phyloP scores from a whole-genome alignment of 2,113 vertebrate species.

The Gymnocephalus cernua region DNA sequence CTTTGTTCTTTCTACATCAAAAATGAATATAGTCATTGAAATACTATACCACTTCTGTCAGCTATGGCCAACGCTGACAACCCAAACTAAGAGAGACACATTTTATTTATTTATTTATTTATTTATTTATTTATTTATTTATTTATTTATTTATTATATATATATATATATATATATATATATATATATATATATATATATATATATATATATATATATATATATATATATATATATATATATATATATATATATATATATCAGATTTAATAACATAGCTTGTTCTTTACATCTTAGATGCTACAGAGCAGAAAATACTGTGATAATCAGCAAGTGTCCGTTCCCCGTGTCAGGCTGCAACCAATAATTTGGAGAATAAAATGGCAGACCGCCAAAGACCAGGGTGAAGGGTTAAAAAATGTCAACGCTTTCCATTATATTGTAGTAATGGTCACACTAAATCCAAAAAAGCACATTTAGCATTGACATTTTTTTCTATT shows the following conservation, averaged over 20 bases:
- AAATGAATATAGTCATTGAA: constrained; percentile 49
- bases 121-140: too few species aligned
- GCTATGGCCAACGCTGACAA: constrained; percentile 1
- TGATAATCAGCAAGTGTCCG: neutral
- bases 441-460: neutral
- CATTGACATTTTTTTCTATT: neutral
- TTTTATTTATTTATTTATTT: too few species aligned
- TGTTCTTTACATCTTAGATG: neutral
- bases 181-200: too few species aligned
- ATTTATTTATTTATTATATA: too few species aligned
- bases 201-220: too few species aligned
- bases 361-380: constrained; percentile 37
- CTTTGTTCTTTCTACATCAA: constrained; percentile 55
- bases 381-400: constrained; percentile 39
- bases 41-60: constrained; percentile 14
- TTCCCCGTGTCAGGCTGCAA: constrained; percentile 4
- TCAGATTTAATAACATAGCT: neutral
- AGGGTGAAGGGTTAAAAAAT: constrained; percentile 11
- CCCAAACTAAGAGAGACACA: constrained; percentile 19
- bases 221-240: too few species aligned
- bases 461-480: constrained; percentile 10
- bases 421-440: constrained; percentile 9
- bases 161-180: too few species aligned
- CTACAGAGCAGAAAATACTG: constrained; percentile 4
- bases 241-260: too few species aligned